Evolutionary conservation across 2,797 vertebrate species (phyloP).

Genomic region (Phoxinus dragarum): DNA sequence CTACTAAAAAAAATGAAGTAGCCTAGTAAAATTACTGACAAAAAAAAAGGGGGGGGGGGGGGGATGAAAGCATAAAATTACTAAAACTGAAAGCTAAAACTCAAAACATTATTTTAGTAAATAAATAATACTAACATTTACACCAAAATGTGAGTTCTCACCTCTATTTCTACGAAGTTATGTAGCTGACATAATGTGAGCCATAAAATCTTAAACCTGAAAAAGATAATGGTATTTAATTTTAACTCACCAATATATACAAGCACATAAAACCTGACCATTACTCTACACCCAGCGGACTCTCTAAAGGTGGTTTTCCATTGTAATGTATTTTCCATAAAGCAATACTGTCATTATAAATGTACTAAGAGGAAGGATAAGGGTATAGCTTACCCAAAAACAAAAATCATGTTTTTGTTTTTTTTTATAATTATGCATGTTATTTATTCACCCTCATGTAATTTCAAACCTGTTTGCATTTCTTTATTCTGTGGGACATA

Average conservation of each 20-base stretch:
- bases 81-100: background rate
- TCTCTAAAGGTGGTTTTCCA: background rate
- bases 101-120: background rate
- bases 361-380: background rate
- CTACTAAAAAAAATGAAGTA: background rate
- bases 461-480: background rate
- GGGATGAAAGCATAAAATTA: background rate
- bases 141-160: slow-evolving; percentile 67
- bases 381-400: background rate
- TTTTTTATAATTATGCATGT: background rate
- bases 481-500: background rate
- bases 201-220: slow-evolving; percentile 92
- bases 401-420: background rate
- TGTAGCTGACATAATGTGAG: slow-evolving; percentile 93
- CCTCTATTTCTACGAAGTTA: slow-evolving; percentile 93
- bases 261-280: background rate
- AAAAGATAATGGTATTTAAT: slow-evolving; percentile 33
- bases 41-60: no score
- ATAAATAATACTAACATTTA: background rate
- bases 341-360: background rate
- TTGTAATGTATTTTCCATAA: background rate
- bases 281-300: background rate
- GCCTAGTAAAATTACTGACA: background rate
- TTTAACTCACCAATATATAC: background rate
- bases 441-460: background rate